Evolutionary conservation across 2,797 vertebrate genomes (phyloP), one percentile per base, ranked within the genome.

Genomic region (Cichlasoma orientale): DNA sequence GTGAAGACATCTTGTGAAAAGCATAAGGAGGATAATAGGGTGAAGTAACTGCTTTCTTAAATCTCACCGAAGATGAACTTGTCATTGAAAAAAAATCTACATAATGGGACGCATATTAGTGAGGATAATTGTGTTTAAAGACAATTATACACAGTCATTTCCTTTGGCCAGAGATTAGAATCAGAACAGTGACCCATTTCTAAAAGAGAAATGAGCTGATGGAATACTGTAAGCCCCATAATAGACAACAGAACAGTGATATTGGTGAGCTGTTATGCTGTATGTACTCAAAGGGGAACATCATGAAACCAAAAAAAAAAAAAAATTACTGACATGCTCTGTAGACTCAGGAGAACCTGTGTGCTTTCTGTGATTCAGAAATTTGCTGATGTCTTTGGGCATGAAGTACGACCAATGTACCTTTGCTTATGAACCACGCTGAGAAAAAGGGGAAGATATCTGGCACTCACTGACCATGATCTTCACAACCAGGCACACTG

Each of bases 41-140:
- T 57, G 53, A 83, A 84, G 72, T 36, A 21, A 82, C 66, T 19
- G 75, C 86, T 88, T 66, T 79, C 63, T 86, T 68, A 76, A 86
- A 86, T 77, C 79, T 82, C 77, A 86, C 79, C 81, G 80, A 85
- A 78, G 86, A 92, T 90, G 74, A 90, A 93, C 90, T 83, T 90
- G 86, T 88, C 88, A 86, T 77, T 21, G 44, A 47, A 66, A 66
- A 84, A 55, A 76, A 78, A 90, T 54, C 79, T 75, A 33, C 79
- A 87, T 68, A 89, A 91, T 27, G 76, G 74, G 82, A 89, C 70
- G 57, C 88, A 82, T 88, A 92, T 92, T 90, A 93, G 80, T 81
- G 81, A 86, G 75, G 74, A 88, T 89, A 92, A 93, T 92, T 93
- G 84, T 89, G 82, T 82, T 92, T 92, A 85, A 91, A 85, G 88